Base-by-base conservation (phyloP, 1,140 invertebrate species). In the Drosophila sp. region DNA sequence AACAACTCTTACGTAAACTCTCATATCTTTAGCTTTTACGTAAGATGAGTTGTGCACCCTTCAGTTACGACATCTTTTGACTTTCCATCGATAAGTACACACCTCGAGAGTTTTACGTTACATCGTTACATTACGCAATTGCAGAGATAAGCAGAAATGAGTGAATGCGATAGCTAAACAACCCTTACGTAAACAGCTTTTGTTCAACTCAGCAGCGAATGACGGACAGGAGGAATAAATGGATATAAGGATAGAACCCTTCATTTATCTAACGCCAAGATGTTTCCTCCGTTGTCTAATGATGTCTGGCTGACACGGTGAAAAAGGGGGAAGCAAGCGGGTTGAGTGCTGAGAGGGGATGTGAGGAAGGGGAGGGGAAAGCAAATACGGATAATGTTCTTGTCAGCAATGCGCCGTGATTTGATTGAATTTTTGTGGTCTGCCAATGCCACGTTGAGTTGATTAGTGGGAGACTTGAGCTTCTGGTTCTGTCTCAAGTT, bases 371-470 rank as follows among this genome's bases (percentile, higher is more conserved):
- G 41, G 41, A 18, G 2, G 7, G 57, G 34, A 21, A 25, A 32
- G 13, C 11, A 36, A 50, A 14, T 53, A 43, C 69, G 76, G 62
- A 66, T 58, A 66, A 72, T 72, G 51, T 69, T 76, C 34, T 72
- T 64, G 54, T 65, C 69, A 73, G 64, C 71, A 61, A 72, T 75
- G 82, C 71, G 29, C 50, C 16, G 65, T 76, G 80, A 89, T 90
- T 89, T 89, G 84, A 89, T 89, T 90, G 84, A 89, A 90, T 84
- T 90, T 90, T 73, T 89, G 84, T 78, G 84, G 84, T 80, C 79
- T 63, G 72, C 11, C 63, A 34, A 21, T 51, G 38, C 40, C 40
- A 40, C 45, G 59, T 34, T 27, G 16, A 54, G 25, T 32, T 50
- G 46, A 50, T 50, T 25, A 50, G n/a, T 50, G 25, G 6, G 25